These are phyloP conservation scores for Sceloporus tristichus DNA, from an alignment of 2,113 vertebrate species.

Conservation along the genomic window DNA sequence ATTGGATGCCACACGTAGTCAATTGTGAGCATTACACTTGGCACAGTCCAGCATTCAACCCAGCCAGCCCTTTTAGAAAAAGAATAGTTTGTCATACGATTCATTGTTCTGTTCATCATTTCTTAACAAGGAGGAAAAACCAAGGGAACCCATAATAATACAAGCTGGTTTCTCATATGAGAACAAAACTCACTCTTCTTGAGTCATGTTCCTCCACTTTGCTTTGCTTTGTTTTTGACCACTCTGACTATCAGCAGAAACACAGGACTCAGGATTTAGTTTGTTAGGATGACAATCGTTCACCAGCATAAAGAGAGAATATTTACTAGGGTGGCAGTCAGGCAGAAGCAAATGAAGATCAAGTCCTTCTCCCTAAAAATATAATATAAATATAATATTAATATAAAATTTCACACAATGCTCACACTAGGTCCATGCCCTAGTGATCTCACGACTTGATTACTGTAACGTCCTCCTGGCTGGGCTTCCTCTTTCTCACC, in stretches of 20 bases:
- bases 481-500: too few relatives aligned
- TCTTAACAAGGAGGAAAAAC: neutral
- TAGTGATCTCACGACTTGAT: too few relatives aligned
- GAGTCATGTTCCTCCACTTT: constrained; percentile 95
- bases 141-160: neutral
- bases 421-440: neutral
- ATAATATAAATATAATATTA: constrained; percentile 64
- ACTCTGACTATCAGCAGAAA: constrained; percentile 86
- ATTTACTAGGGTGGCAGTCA: constrained; percentile 97
- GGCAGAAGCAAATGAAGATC: constrained; percentile 95
- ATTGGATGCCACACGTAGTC: constrained; percentile 98
- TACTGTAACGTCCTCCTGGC: too few relatives aligned
- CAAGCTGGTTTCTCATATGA: neutral
- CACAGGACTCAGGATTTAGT: constrained; percentile 84
- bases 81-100: constrained; percentile 46
- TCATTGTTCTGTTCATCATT: neutral
- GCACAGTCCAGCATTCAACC: constrained; percentile 98
- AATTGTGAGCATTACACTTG: constrained; percentile 92
- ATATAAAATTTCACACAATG: constrained; percentile 22
- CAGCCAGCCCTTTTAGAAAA: constrained; percentile 86
- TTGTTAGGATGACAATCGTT: constrained; percentile 92
- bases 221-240: constrained; percentile 85
- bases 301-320: constrained; percentile 93
- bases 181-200: constrained; percentile 87
- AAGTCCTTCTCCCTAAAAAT: constrained; percentile 92